Percentiles rank a stretch among this genome's conserved stretches.
These are phyloP conservation scores for Parthenolecanium corni DNA, from an alignment of 2,888 invertebrate genomes.

Conservation along the genomic window DNA sequence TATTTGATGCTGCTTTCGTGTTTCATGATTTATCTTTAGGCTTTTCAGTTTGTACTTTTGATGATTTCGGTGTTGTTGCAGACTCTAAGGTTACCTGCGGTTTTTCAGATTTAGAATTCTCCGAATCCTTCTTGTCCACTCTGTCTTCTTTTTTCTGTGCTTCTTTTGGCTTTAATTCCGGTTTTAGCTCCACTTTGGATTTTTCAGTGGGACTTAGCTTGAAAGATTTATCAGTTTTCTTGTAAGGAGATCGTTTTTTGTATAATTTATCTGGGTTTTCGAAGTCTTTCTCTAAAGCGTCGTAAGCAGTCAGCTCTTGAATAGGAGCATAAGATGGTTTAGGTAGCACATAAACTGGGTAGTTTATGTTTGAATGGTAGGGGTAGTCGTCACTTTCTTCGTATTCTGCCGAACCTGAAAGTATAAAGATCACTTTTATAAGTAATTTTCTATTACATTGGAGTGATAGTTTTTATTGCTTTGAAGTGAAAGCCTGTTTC, in stretches of 20 bases:
- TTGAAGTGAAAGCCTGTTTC: too few species aligned
- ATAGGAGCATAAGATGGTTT: constrained; percentile 3
- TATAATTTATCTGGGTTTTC: constrained; percentile 13
- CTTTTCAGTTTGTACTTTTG: neutral
- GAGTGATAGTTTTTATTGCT: too few species aligned
- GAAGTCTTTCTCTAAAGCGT: neutral
- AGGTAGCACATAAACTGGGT: constrained; percentile 4
- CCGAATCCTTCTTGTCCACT: too few species aligned
- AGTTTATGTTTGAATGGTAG: constrained; percentile 12
- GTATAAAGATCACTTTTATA: too few species aligned
- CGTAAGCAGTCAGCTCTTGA: constrained; percentile 16
- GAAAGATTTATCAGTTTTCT: neutral
- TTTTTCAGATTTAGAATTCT: too few species aligned
- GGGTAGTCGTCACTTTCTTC: constrained; percentile 16
- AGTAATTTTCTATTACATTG: too few species aligned
- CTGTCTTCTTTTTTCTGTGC: too few species aligned
- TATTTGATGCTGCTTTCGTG: too few species aligned
- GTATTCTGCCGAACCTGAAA: constrained; percentile 5
- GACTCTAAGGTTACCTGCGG: too few species aligned
- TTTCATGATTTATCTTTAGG: neutral
- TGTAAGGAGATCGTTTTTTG: constrained; percentile 13
- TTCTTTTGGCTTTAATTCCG: neutral
- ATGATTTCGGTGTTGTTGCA: neutral
- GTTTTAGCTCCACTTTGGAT: neutral
- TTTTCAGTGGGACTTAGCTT: neutral